Evolutionary conservation across 2,888 invertebrate genomes (phyloP).

Genomic region (Abrostola triplasia): DNA sequence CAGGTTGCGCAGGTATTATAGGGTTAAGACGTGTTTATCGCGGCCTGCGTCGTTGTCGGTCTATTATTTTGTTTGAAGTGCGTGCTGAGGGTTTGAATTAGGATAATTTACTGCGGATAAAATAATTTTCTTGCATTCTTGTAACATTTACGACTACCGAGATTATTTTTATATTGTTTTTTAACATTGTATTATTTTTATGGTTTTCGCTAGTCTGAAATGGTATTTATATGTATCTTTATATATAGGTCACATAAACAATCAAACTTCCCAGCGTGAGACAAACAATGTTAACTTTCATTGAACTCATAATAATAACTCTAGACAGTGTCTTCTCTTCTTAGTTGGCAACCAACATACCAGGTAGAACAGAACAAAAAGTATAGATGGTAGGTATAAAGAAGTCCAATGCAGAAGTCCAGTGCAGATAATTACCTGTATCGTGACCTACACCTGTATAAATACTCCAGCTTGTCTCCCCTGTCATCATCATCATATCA

Average conservation of each 20-base stretch:
- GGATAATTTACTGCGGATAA: constrained; percentile 35
- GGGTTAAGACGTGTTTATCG: constrained; percentile 44
- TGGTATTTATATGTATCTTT: neutral
- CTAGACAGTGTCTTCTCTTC: no score
- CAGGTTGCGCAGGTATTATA: constrained; percentile 43
- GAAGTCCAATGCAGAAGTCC: no score
- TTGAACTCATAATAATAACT: no score
- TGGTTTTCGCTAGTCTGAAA: neutral
- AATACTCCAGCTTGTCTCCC: no score
- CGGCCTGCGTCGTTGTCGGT: constrained; percentile 33
- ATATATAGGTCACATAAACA: neutral
- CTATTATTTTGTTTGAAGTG: constrained; percentile 37
- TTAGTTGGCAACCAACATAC: no score
- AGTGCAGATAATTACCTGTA: no score
- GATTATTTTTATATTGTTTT: constrained; percentile 1
- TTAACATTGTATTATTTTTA: neutral
- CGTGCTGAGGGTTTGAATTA: constrained; percentile 29
- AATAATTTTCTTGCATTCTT: constrained; percentile 24
- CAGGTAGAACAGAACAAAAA: no score
- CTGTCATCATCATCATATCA: no score
- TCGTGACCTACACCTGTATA: no score
- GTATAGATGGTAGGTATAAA: no score
- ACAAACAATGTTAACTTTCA: no score
- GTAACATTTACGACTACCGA: constrained; percentile 15
- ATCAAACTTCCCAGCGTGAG: no score